Percentiles rank a stretch among this genome's conserved stretches.
phyloP scores from a whole-genome alignment of 2,797 vertebrate species.

The Enteromius viviparus region DNA sequence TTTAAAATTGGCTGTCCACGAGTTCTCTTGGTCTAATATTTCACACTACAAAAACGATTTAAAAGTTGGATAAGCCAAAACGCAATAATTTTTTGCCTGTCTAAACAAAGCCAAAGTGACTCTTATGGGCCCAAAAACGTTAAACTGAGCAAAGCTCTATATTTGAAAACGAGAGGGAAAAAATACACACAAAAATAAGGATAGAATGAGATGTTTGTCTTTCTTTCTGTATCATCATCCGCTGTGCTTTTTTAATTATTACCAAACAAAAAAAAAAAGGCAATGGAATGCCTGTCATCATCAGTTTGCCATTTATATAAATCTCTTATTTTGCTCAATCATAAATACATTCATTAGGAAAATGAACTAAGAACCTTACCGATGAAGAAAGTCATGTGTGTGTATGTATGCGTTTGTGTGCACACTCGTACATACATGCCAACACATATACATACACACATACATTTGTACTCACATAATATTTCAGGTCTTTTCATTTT shows the following conservation, averaged over 20 bases:
- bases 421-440: slow-evolving; percentile 60
- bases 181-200: slow-evolving; percentile 64
- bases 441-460: slow-evolving; percentile 80
- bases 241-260: slow-evolving; percentile 71
- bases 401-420: slow-evolving; percentile 64
- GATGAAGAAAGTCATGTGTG: slow-evolving; percentile 69
- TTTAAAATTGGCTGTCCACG: slow-evolving; percentile 3
- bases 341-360: slow-evolving; percentile 95
- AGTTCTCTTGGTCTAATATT: neutral
- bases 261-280: slow-evolving; percentile 70
- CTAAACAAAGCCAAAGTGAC: slow-evolving; percentile 31
- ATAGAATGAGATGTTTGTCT: slow-evolving; percentile 83
- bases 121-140: slow-evolving; percentile 35
- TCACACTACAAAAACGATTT: neutral
- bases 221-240: slow-evolving; percentile 68
- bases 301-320: slow-evolving; percentile 69
- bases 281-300: slow-evolving; percentile 84
- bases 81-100: neutral
- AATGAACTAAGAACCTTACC: slow-evolving; percentile 81
- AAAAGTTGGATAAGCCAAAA: neutral
- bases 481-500: slow-evolving; percentile 78
- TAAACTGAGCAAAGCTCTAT: slow-evolving; percentile 44
- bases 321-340: slow-evolving; percentile 77
- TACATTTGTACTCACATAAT: slow-evolving; percentile 77
- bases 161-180: slow-evolving; percentile 30